phyloP scores from a whole-genome alignment of 2,113 vertebrate species.

The Myiozetetes cayanensis region DNA sequence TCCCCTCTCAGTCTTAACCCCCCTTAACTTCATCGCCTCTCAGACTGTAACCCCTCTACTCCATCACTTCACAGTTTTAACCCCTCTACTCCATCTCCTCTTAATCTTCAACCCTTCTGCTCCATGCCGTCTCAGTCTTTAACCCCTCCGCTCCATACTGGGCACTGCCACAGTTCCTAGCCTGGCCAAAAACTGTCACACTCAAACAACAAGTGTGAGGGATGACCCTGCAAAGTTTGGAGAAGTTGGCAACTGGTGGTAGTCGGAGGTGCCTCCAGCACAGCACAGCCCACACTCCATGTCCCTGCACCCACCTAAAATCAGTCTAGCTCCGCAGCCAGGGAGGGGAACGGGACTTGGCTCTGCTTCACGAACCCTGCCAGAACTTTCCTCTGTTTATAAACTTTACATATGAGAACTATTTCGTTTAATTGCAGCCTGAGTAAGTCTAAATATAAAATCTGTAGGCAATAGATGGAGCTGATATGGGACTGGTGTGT shows the following conservation, averaged over 20 bases:
- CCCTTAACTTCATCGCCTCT: not conserved
- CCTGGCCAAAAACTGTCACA: not conserved
- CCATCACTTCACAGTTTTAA: not conserved
- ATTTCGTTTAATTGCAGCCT: slow-evolving; percentile 56
- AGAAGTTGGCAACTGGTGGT: not conserved
- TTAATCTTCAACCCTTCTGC: not conserved
- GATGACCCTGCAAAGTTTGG: not conserved
- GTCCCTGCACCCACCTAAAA: not conserved
- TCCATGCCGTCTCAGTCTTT: not conserved
- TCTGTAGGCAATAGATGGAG: slow-evolving; percentile 43
- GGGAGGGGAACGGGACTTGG: slow-evolving; percentile 13
- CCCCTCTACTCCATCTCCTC: not conserved
- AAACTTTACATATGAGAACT: slow-evolving; percentile 58
- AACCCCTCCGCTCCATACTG: not conserved
- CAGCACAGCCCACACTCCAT: not conserved
- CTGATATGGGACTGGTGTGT: not conserved
- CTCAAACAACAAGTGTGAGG: not conserved
- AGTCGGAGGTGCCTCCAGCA: not conserved
- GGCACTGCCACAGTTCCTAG: not conserved
- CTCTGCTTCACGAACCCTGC: not conserved
- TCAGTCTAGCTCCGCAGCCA: not conserved
- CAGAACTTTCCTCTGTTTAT: slow-evolving; percentile 54
- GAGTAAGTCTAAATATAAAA: slow-evolving; percentile 43
- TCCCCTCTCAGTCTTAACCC: not conserved
- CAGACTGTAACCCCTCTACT: not conserved